Evolutionary conservation across 2,113 vertebrate species (phyloP).

Genomic region (Antidorcas marsupialis): DNA sequence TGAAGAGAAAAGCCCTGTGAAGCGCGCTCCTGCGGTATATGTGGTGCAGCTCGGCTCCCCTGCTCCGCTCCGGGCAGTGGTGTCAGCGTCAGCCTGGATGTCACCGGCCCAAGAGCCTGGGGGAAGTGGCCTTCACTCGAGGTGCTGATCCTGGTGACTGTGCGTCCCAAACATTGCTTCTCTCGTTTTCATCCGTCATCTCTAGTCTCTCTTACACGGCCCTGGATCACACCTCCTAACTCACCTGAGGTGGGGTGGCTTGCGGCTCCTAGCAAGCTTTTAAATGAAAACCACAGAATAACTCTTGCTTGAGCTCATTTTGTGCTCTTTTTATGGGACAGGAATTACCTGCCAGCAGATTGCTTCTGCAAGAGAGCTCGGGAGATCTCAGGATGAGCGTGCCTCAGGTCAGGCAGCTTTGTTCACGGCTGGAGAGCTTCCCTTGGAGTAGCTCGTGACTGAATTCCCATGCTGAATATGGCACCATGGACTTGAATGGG

Average conservation of each 20-base stretch:
- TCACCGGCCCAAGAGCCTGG: rapidly evolving
- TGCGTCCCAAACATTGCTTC: background rate
- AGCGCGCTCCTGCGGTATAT: rapidly evolving
- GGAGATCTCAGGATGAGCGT: background rate
- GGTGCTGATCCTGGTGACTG: background rate
- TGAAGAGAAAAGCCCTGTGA: background rate
- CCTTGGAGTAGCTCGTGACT: background rate
- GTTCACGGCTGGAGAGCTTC: background rate
- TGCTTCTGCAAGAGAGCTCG: background rate
- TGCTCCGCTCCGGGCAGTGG: background rate
- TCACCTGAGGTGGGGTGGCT: background rate
- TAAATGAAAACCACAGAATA: slow-evolving; percentile 33
- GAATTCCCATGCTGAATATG: background rate
- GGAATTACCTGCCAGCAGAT: background rate
- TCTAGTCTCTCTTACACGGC: background rate
- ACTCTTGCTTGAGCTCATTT: background rate
- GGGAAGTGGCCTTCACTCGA: background rate
- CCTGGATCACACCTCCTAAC: background rate
- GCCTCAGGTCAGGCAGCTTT: background rate
- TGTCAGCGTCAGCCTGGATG: rapidly evolving
- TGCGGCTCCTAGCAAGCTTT: slow-evolving; percentile 20
- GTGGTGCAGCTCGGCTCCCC: background rate
- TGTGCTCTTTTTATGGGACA: background rate
- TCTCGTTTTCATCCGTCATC: background rate
- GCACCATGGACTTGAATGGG: background rate